phyloP scores from a whole-genome alignment of 1,140 invertebrate species.

The Drosophila punjabiensis region DNA sequence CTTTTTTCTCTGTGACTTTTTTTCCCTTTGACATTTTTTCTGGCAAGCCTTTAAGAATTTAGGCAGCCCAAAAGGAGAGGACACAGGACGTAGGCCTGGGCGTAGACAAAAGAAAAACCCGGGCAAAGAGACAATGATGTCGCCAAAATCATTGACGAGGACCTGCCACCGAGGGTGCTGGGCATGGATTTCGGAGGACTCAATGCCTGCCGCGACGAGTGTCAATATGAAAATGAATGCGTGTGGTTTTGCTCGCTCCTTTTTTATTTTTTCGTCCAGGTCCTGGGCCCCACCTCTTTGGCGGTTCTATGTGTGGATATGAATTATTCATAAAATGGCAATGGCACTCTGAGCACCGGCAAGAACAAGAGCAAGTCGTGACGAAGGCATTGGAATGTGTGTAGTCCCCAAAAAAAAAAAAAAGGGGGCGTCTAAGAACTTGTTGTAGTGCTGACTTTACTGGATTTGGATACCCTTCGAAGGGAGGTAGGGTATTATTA shows the following conservation, averaged over 20 bases:
- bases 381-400: conserved; percentile 57
- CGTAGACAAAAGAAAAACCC: conserved; percentile 61
- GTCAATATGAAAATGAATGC: conserved; percentile 81
- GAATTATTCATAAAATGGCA: conserved; percentile 84
- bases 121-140: conserved; percentile 65
- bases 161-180: conserved; percentile 48
- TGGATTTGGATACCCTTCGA: conserved; percentile 20
- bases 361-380: conserved; percentile 73
- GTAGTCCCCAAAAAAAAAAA: conserved; percentile 37
- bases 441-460: conserved; percentile 14
- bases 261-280: conserved; percentile 29
- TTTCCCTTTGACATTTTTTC: conserved; percentile 11
- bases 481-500: neutral
- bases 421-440: neutral
- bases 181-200: conserved; percentile 56
- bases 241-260: conserved; percentile 46
- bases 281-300: conserved; percentile 21
- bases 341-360: conserved; percentile 68
- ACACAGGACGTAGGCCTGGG: conserved; percentile 20
- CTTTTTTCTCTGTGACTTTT: conserved; percentile 6
- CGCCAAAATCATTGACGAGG: conserved; percentile 73
- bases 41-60: conserved; percentile 39
- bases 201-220: conserved; percentile 59
- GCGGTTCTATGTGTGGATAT: conserved; percentile 66
- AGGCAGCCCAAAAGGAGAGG: neutral